These are phyloP conservation scores for Drosophila histrio DNA, from an alignment of 2,888 invertebrate species.

Conservation along the genomic window DNA sequence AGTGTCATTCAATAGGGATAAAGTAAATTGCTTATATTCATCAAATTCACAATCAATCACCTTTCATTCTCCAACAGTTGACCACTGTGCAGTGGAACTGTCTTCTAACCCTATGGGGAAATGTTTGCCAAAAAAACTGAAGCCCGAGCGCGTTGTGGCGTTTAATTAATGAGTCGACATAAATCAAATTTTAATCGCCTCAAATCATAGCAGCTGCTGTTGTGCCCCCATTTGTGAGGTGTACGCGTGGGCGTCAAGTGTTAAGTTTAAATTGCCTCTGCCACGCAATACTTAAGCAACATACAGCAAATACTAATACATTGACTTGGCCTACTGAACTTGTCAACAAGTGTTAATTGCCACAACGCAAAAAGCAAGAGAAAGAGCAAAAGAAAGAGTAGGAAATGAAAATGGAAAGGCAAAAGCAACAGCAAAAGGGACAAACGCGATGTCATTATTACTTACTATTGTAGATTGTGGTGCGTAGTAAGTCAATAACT, in stretches of 20 bases:
- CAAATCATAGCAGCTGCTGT: slow-evolving; percentile 50
- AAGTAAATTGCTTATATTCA: too few relatives aligned
- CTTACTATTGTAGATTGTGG: slow-evolving; percentile 19
- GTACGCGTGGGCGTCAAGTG: slow-evolving; percentile 57
- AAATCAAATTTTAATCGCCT: slow-evolving; percentile 76
- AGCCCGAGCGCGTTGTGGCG: slow-evolving; percentile 18
- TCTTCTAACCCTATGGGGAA: slow-evolving; percentile 5
- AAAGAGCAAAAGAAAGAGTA: slow-evolving; percentile 1
- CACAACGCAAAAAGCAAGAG: slow-evolving; percentile 21
- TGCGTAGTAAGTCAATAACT: slow-evolving; percentile 47
- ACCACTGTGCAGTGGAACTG: slow-evolving; percentile 29
- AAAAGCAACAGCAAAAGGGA: too few relatives aligned
- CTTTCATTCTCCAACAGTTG: too few relatives aligned
- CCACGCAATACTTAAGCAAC: slow-evolving; percentile 51
- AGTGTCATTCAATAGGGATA: too few relatives aligned
- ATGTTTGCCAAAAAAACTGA: slow-evolving; percentile 48
- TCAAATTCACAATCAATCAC: too few relatives aligned
- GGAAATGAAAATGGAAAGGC: neutral
- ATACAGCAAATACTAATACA: slow-evolving; percentile 26
- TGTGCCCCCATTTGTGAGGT: slow-evolving; percentile 46
- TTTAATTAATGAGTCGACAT: slow-evolving; percentile 70
- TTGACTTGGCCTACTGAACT: slow-evolving; percentile 74
- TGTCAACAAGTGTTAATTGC: slow-evolving; percentile 81
- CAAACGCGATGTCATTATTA: neutral
- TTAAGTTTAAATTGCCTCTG: slow-evolving; percentile 46